Evolutionary conservation across 2,888 invertebrate genomes (phyloP), one percentile per base, ranked within the genome.

Genomic region (Eupithecia centaureata): DNA sequence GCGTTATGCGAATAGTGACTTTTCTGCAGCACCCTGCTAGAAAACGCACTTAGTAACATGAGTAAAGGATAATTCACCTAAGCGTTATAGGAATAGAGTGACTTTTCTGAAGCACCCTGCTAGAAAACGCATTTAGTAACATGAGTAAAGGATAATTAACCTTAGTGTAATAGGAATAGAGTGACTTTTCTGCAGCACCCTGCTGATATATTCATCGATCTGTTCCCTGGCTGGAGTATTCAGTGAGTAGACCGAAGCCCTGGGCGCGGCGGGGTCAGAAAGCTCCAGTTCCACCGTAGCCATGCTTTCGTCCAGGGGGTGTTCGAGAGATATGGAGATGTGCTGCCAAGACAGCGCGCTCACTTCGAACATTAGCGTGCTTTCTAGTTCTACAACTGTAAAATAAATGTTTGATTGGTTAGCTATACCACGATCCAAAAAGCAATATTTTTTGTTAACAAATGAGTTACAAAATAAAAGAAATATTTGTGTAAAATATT

Each of bases 141-240:
- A 52, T 27, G 15, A 52, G 8, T 18, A 52, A 52, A 52, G 7
- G 25, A 30, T 59, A 32, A 25, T 28, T 22, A 96, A 96, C 82
- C 98, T 94, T 90, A 98, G 95, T 7, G 98, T 98, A 63, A 98
- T 95, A 1, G 99, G 98, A 85, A 99, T 97, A n/a, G 98, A 98
- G 79, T 98, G 95, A 78, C 96, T 97, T 82, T 96, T 96, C 86
- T 98, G 98, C 73, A 98, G 94, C 60, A 98, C 87, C 70, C 87
- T 56, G 74, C 92, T 92, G 79, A 94, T 86, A 77, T 93, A 91
- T 12, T 94, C 94, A 71, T 94, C 92, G 13, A 93, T 72, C 38
- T 87, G 89, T 1, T 88, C 87, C 1, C 85, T 73, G 77, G 94
- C 94, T 15, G 88, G 85, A 69, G 90, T 88, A 81, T 86, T 87